Base-by-base conservation (phyloP, 2,888 invertebrate species). In the Zygogramma bicolorata region DNA sequence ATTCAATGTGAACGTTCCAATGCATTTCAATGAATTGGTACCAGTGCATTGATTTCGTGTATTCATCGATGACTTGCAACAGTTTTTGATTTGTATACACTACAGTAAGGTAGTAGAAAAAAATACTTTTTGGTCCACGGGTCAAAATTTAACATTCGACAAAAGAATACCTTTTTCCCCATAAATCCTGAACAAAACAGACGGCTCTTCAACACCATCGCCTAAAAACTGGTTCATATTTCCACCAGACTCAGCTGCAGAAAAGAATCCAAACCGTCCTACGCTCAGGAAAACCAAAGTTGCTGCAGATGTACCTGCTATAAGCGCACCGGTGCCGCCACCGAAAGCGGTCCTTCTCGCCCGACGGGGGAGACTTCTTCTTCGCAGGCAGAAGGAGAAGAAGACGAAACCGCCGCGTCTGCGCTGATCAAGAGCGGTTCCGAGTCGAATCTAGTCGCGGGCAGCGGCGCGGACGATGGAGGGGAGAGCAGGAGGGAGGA, bases 281-380 rank as follows among this genome's bases (percentile, higher is more conserved):
- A 79, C 58, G 76, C 73, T 49, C 77, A 79, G 70, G 82, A 82
- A 18, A 80, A 76, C 62, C 79, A 80, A 72, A 81, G 80, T 40
- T 86, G 86, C 79, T 87, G 86, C 70, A 84, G 83, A 71, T 87
- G 87, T 73, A 85, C 84, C 59, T 87, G 87, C 73, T 85, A 85
- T 63, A 81, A 81, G 68, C 79, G 80, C 61, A 81, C 82, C 15
- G 84, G n/a, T n/a, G n/a, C n/a, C n/a, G n/a, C n/a, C n/a, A n/a
- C 84, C 40, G 85, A 85, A 29, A 79, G 80, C 65, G 79, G 77
- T 65, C 70, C 81, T 25, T 80, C 78, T 15, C 79, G 60, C 65
- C 75, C 70, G 29, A 61, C 57, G 61, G 59, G 57, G 18, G 74
- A 53, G 42, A 53, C 25, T 10, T 68, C 66, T 29, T 27, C 25